These are phyloP conservation scores for Telenomus remus DNA, from an alignment of 1,140 invertebrate species.

Conservation along the genomic window DNA sequence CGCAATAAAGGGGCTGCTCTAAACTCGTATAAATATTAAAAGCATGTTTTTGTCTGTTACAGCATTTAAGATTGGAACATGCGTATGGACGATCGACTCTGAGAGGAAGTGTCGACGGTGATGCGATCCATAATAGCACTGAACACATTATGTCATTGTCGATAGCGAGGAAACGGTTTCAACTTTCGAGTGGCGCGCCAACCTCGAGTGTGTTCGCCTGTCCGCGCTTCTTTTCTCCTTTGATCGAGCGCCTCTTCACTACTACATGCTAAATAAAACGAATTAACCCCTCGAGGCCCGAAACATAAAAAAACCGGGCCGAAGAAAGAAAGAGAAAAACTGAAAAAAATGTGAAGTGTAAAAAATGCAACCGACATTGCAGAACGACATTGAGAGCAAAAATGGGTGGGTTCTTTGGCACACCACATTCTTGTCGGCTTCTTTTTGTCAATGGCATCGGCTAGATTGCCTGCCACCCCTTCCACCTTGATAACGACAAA, in stretches of 20 bases:
- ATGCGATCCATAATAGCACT: constrained; percentile 61
- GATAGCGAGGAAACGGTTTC: constrained; percentile 68
- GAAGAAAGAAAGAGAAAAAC: neutral
- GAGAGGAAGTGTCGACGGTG: constrained; percentile 36
- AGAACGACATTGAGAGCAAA: neutral
- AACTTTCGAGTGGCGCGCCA: constrained; percentile 63
- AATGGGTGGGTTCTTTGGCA: neutral
- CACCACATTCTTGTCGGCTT: constrained; percentile 25
- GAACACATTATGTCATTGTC: constrained; percentile 57
- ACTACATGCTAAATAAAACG: constrained; percentile 71
- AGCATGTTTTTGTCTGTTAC: no score
- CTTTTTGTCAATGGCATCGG: constrained; percentile 32
- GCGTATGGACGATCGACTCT: constrained; percentile 5
- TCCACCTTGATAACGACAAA: constrained; percentile 21
- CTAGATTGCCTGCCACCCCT: constrained; percentile 21
- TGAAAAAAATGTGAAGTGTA: neutral
- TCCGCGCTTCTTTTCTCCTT: constrained; percentile 65
- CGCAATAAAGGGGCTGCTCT: no score
- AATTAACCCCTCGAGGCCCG: constrained; percentile 61
- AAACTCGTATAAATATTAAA: no score
- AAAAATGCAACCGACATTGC: neutral
- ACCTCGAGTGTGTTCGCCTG: constrained; percentile 65
- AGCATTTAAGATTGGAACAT: no score
- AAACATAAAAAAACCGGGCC: constrained; percentile 1
- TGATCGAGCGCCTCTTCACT: constrained; percentile 73